Base-by-base conservation (phyloP, 2,888 invertebrate species). In the Tetragonula carbonaria region DNA sequence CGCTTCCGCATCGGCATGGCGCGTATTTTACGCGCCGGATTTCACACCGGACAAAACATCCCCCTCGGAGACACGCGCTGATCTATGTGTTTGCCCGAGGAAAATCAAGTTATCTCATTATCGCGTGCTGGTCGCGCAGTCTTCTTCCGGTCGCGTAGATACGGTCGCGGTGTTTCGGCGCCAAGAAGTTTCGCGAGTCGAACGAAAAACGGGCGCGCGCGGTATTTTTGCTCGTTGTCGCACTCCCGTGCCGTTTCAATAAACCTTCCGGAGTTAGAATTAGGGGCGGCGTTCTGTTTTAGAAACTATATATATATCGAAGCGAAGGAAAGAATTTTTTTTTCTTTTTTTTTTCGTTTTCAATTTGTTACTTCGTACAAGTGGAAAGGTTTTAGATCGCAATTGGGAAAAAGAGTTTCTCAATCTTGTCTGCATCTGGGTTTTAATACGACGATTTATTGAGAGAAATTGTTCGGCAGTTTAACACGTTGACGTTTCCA, bases 21-120 rank as follows among this genome's bases (percentile, higher is more conserved):
- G 86, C 86, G 88, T 92, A 92, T 89, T 91, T 91, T 87, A 87
- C 87, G 80, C 86, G 63, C 72, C 38, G 71, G 51, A 38, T 45
- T 8, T 8, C 38, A 8, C 38, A 38, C 38, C 5, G 38, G 38
- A 38, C 38, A 38, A 38, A 45, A 53, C 71, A 66, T 18, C 57
- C 21, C 18, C 13, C 45, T 28, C 28, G 28, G 51, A 66, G 66
- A 62, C 71, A 78, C 73, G 38, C 71, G 70, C 66, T 90, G 91
- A 90, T 90, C 86, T 87, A 91, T 86, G 90, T 91, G 90, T 91
- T 91, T 86, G 85, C 84, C 79, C 45, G 70, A 62, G 57, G 81
- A 63, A 83, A 91, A 90, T 88, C 80, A 86, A 88, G 86, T 90
- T 87, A 88, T 90, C 87, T 91, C 90, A 91, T 91, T 91, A 90